Base-by-base conservation (phyloP, 2,888 invertebrate genomes). In the Listrodromus nycthemerus region DNA sequence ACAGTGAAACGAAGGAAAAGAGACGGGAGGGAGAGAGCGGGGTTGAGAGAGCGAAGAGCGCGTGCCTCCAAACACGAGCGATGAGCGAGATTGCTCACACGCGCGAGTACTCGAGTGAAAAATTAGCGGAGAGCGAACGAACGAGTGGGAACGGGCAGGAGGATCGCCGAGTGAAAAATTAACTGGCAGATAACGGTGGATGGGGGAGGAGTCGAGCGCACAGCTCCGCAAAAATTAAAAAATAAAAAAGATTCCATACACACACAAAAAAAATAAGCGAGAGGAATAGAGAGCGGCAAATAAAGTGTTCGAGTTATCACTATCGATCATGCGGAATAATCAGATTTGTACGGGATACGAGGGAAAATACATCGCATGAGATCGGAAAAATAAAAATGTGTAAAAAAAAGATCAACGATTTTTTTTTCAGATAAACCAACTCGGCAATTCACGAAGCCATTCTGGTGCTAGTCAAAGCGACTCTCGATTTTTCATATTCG, bases 81-180 rank as follows among this genome's bases (percentile, higher is more conserved):
- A 84, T 84, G 82, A 84, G 79, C 71, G 79, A 84, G 84, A 84
- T 84, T 84, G 84, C 84, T 84, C 84, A 84, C 84, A 84, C 84
- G 82, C 84, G 74, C 75, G 81, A 75, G 63, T 75, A 76, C 82
- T 82, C 84, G 82, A 79, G 75, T 84, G 79, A 84, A 84, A 84
- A 84, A 84, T 84, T 84, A 79, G 75, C 79, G 79, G 67, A 76
- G 50, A 79, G 41, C 55, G 61, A 71, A 37, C 66, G 76, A 67
- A 76, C 27, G 63, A 75, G 75, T 27, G 52, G 63, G 78, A 61
- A 70, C 74, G 55, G 16, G 45, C 21, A 74, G 67, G 71, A 70
- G 81, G 58, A 84, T 81, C 78, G 65, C 78, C 69, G 65, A 65
- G 81, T 81, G 81, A 81, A 84, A 84, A 81, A 84, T 84, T 78